Evolutionary conservation across 2,113 vertebrate species (phyloP).

Genomic region (Aldabrachelys gigantea): DNA sequence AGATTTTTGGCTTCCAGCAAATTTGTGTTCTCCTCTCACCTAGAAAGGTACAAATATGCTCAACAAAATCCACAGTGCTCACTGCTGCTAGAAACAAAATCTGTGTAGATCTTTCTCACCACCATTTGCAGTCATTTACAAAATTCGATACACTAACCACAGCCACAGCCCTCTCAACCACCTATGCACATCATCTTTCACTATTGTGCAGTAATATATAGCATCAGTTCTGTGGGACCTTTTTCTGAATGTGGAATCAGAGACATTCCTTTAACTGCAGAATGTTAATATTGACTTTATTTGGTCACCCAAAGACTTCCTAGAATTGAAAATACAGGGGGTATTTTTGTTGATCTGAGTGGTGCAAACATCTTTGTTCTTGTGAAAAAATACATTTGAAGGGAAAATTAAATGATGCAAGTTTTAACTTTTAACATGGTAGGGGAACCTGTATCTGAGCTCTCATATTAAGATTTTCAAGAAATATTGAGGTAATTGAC

Average conservation of each 20-base stretch:
- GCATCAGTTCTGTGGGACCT: neutral
- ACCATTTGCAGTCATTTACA: neutral
- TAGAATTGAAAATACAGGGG: slow-evolving; percentile 34
- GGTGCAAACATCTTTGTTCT: slow-evolving; percentile 10
- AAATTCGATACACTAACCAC: neutral
- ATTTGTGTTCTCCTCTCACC: slow-evolving; percentile 54
- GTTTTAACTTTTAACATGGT: neutral
- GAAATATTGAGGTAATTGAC: neutral
- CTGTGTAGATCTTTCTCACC: neutral
- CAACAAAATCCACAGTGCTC: slow-evolving; percentile 25
- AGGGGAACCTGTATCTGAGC: neutral
- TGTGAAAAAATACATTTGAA: slow-evolving; percentile 44
- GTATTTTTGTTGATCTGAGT: slow-evolving; percentile 55
- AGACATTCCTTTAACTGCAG: neutral
- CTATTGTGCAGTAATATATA: neutral
- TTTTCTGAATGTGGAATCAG: neutral
- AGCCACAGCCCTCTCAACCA: neutral
- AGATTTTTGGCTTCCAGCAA: slow-evolving; percentile 44
- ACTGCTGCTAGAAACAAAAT: neutral
- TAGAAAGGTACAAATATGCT: slow-evolving; percentile 37
- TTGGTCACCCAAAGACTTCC: neutral
- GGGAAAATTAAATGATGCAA: slow-evolving; percentile 40
- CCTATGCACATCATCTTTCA: neutral
- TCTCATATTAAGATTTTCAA: neutral
- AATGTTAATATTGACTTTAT: slow-evolving; percentile 18